Conservation (phyloP, 2,888 invertebrate genomes). For the Melipona bicolor region DNA sequence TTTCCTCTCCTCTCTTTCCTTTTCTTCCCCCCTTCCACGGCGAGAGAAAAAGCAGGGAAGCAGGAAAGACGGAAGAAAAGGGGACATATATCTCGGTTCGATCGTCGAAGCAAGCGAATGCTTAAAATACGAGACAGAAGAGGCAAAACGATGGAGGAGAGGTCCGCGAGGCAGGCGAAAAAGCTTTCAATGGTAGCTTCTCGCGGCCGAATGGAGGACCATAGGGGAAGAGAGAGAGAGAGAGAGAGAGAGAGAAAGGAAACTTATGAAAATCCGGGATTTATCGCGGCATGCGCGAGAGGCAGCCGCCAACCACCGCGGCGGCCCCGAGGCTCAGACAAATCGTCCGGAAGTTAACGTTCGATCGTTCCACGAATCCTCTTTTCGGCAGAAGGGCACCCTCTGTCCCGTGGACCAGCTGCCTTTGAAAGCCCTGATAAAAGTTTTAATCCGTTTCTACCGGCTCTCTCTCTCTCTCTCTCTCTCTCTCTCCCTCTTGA, state of each 20-base stretch:
- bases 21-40: not conserved
- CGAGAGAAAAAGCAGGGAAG: not conserved
- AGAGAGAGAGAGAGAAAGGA: conserved; percentile 35
- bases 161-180: conserved; percentile 14
- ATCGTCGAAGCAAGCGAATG: conserved; percentile 28
- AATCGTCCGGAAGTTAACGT: conserved; percentile 81
- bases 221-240: conserved; percentile 5
- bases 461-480: not conserved
- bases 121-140: conserved; percentile 14
- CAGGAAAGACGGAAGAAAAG: not conserved
- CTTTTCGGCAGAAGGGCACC: conserved; percentile 42
- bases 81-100: conserved; percentile 46
- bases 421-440: conserved; percentile 26
- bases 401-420: conserved; percentile 26
- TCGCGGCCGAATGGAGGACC: not conserved
- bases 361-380: conserved; percentile 67
- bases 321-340: conserved; percentile 69
- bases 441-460: conserved; percentile 50
- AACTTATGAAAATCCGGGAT: conserved; percentile 79
- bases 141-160: not conserved
- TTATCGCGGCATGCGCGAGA: conserved; percentile 71
- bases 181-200: conserved; percentile 19
- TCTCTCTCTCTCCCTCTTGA: too few species aligned
- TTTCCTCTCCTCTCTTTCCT: not conserved
- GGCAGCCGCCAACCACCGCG: conserved; percentile 58